Conservation (phyloP, 2,888 invertebrate genomes). For the Megamerina dolium region DNA sequence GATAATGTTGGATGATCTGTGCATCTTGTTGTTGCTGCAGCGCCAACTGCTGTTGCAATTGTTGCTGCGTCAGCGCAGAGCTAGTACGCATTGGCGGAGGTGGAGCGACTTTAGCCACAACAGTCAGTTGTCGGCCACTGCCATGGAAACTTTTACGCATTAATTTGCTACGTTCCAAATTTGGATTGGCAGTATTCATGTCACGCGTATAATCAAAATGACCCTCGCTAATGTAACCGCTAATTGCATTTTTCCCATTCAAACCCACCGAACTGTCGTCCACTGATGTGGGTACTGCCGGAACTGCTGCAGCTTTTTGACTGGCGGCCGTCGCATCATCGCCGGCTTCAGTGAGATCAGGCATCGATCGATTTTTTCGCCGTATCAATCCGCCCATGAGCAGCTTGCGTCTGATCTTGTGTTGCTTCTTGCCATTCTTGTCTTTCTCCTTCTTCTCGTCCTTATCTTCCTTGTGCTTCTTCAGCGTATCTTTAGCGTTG, state of each 20-base stretch:
- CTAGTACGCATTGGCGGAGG: conserved; percentile 84
- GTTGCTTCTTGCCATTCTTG: conserved; percentile 79
- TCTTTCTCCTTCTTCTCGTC: conserved; percentile 63
- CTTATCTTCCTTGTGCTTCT: conserved; percentile 57
- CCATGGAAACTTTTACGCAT: conserved; percentile 88
- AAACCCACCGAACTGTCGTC: conserved; percentile 73
- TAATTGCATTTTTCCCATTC: conserved; percentile 53
- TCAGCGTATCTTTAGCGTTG: conserved; percentile 52
- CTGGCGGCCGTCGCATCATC: conserved; percentile 42
- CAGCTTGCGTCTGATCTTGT: conserved; percentile 79
- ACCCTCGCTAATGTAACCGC: conserved; percentile 82
- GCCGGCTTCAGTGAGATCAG: conserved; percentile 79
- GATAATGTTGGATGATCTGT: conserved; percentile 36
- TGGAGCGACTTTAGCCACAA: conserved; percentile 75
- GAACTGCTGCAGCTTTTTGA: conserved; percentile 38
- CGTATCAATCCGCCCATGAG: conserved; percentile 85
- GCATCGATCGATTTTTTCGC: conserved; percentile 86
- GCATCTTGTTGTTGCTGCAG: conserved; percentile 56
- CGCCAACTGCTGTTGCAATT: conserved; percentile 54
- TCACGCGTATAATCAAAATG: conserved; percentile 68
- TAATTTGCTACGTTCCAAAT: conserved; percentile 76
- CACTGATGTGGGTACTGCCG: conserved; percentile 55
- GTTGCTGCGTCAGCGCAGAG: conserved; percentile 56
- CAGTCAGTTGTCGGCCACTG: conserved; percentile 74
- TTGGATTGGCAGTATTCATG: conserved; percentile 62